A percentile compares a stretch with the other conserved stretches of the same genome.
Evolutionary conservation across 2,888 invertebrate species (phyloP).

Genomic region (Drosophila algonquin): DNA sequence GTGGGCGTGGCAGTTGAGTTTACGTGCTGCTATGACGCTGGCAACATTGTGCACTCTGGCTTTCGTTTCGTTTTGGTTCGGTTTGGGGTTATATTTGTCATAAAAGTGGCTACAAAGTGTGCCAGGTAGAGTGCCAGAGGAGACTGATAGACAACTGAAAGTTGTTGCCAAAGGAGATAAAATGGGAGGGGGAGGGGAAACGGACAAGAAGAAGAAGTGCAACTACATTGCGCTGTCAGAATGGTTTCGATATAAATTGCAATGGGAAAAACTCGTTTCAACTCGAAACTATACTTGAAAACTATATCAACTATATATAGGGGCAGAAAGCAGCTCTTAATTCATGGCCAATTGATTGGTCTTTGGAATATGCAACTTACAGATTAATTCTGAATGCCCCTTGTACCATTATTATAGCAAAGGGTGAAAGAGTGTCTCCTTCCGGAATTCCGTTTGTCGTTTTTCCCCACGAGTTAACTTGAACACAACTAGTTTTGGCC

Average conservation of each 20-base stretch:
- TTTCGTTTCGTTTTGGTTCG: not conserved
- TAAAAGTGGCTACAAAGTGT: slow-evolving; percentile 77
- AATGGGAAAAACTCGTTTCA: not conserved
- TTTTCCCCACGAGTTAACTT: not conserved
- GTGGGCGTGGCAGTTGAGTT: slow-evolving; percentile 27
- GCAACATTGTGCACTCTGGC: slow-evolving; percentile 56
- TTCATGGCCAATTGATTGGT: not conserved
- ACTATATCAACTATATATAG: too few species aligned
- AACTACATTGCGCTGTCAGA: slow-evolving; percentile 3
- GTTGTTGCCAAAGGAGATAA: slow-evolving; percentile 7
- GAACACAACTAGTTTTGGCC: not conserved
- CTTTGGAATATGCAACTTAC: not conserved
- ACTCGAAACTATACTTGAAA: too few species aligned
- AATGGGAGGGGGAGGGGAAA: not conserved
- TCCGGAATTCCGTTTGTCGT: not conserved
- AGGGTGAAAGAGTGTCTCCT: not conserved
- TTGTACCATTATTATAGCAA: not conserved
- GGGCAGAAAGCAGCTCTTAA: not conserved
- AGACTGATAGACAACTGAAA: slow-evolving; percentile 34
- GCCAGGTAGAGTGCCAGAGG: slow-evolving; percentile 41
- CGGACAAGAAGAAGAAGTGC: not conserved
- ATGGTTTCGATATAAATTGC: not conserved
- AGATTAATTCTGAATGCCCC: too few species aligned
- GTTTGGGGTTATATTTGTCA: slow-evolving; percentile 64
- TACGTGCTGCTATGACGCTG: slow-evolving; percentile 41